Base-by-base conservation (phyloP, 2,888 invertebrate genomes). In the Sericinus montela region DNA sequence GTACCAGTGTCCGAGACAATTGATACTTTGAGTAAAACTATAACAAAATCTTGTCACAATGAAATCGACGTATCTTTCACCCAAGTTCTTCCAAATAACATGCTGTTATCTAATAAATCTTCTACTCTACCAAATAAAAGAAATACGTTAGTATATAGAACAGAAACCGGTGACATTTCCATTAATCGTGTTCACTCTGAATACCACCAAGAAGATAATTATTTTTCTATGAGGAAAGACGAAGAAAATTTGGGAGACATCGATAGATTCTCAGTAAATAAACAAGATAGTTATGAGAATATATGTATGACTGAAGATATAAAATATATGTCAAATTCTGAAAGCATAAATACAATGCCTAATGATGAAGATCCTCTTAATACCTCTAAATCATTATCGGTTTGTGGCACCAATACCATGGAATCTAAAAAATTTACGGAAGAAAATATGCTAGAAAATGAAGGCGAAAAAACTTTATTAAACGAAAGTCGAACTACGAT, bases 181-280 rank as follows among this genome's bases (percentile, higher is more conserved):
- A 62, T 68, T 44, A 69, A 65, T 1, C 57, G 63, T 48, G 55
- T 58, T 9, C 25, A 65, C 6, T 35, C 43, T 56, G 28, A 62
- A 53, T 32, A 48, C 52, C 25, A 50, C 45, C 11, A 60, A 58
- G 1, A 32, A 1, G 11, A 0, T 11, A 11, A 37, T 59, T 14
- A 6, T 32, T 10, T 14, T 11, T 4, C 60, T 55, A 34, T 54
- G 56, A n/a, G 51, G 59, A 28, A 51, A 52, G 8, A 49, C 45
- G n/a, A 58, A 47, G 45, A 43, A 55, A 34, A 34, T 9, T n/a
- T 30, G 5, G 9, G 23, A 23, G 44, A 34, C 23, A 38, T 32
- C 0, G 34, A 7, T 59, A 55, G 10, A 60, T 32, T 49, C 3
- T 36, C 46, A 28, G 35, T 32, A 11, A 5, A 52, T 30, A 14